These are phyloP conservation scores for Drosophila multiciliata DNA, from an alignment of 2,888 invertebrate species.

Conservation along the genomic window DNA sequence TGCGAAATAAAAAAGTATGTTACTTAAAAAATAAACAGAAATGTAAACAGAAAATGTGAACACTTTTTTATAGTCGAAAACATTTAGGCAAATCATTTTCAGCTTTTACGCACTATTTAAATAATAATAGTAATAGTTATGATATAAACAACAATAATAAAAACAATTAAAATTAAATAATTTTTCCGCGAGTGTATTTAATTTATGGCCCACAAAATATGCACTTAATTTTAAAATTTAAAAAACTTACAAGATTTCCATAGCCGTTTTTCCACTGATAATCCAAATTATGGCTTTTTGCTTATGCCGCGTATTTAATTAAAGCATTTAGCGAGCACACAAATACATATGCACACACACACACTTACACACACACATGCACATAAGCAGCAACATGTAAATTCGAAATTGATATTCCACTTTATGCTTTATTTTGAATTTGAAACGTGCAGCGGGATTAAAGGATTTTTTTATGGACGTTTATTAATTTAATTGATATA, in stretches of 20 bases:
- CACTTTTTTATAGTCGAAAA: neutral
- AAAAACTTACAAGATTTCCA: conserved; percentile 28
- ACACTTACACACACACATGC: conserved; percentile 19
- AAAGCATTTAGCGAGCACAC: conserved; percentile 34
- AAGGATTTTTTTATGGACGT: conserved; percentile 52
- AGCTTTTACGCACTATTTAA: neutral
- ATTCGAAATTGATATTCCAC: conserved; percentile 35
- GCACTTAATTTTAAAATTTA: neutral
- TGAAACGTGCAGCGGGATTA: conserved; percentile 27
- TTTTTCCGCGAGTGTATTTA: neutral
- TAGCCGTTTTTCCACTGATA: conserved; percentile 47
- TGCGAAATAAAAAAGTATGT: neutral
- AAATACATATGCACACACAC: neutral
- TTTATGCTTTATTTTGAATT: conserved; percentile 6
- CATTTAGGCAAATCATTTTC: neutral
- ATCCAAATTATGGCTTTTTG: conserved; percentile 53
- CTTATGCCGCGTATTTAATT: conserved; percentile 45
- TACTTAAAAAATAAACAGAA: neutral
- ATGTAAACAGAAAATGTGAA: neutral
- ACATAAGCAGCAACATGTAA: conserved; percentile 8
- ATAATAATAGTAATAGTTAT: neutral
- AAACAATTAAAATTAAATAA: neutral
- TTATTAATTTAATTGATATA: conserved; percentile 44
- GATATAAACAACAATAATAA: neutral
- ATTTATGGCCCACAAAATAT: neutral